Conservation (phyloP, 1,140 invertebrate species). For the Telenomus remus region DNA sequence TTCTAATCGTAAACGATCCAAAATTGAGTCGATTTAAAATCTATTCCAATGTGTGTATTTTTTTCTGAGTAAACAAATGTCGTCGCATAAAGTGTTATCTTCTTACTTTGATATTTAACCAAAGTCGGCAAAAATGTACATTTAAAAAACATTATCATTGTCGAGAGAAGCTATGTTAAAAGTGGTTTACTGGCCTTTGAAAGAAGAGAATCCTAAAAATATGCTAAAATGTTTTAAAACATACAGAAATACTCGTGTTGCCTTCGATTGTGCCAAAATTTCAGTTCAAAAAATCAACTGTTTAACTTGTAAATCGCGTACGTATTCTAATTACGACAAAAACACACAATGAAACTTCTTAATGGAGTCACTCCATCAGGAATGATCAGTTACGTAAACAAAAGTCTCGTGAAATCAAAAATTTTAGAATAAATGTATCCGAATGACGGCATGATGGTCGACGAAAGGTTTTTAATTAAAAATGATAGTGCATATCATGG, state of each 20-base stretch:
- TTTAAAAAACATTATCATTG: too few species aligned
- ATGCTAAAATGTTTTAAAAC: conserved; percentile 44
- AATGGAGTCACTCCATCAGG: conserved; percentile 61
- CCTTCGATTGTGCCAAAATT: conserved; percentile 48
- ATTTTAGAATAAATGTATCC: conserved; percentile 21
- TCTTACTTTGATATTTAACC: too few species aligned
- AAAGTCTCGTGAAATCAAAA: conserved; percentile 51
- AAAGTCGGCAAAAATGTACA: too few species aligned
- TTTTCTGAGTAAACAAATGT: too few species aligned
- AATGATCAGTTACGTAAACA: conserved; percentile 61
- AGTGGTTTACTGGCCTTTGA: conserved; percentile 13
- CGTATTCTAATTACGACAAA: conserved; percentile 61
- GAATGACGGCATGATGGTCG: conserved; percentile 39
- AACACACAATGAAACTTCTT: conserved; percentile 63
- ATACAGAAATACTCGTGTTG: conserved; percentile 32
- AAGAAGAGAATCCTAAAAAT: conserved; percentile 34
- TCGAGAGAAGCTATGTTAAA: too few species aligned
- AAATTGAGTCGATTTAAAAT: too few species aligned
- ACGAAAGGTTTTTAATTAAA: conserved; percentile 53
- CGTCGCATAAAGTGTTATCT: too few species aligned
- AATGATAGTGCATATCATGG: conserved; percentile 34
- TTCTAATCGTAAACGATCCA: too few species aligned
- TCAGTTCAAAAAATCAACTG: conserved; percentile 42
- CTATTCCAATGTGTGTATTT: too few species aligned
- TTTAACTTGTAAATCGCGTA: conserved; percentile 28